Percentiles rank a stretch among this genome's conserved stretches.
Evolutionary conservation across 2,888 invertebrate species (phyloP).

Genomic region (Perithous albicinctus): DNA sequence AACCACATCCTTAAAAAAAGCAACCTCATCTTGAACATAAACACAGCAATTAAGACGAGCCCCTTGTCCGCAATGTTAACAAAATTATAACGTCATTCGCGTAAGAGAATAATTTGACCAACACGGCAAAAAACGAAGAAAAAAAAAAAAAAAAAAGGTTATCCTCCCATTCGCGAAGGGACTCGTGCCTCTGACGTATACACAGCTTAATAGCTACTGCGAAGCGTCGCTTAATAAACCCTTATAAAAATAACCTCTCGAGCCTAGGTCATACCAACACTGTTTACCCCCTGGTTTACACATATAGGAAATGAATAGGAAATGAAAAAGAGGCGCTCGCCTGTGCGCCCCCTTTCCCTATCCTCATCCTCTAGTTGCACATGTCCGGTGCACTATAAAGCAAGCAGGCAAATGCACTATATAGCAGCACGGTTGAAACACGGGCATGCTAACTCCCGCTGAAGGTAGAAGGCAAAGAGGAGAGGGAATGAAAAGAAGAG

Average conservation of each 20-base stretch:
- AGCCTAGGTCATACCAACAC: neutral
- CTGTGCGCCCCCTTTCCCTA: too few relatives aligned
- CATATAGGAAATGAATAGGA: constrained; percentile 23
- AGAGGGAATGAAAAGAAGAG: neutral
- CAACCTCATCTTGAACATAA: neutral
- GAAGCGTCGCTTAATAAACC: neutral
- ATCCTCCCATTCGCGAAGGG: neutral
- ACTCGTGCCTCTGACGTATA: neutral
- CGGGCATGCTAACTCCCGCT: neutral
- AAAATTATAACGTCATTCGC: neutral
- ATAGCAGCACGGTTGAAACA: neutral
- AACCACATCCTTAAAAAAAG: neutral
- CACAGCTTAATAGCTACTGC: neutral
- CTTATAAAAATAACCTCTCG: constrained; percentile 7
- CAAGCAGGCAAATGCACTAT: neutral
- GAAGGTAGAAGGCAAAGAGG: too few relatives aligned
- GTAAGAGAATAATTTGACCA: neutral
- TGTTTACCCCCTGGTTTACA: neutral
- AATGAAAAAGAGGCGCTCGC: constrained; percentile 8
- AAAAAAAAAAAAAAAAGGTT: too few relatives aligned
- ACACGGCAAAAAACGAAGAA: too few relatives aligned
- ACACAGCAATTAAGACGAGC: neutral
- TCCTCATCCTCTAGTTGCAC: neutral
- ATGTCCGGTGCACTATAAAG: constrained; percentile 16
- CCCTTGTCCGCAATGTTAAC: too few relatives aligned